These are phyloP conservation scores for Harmothoe impar DNA, from an alignment of 2,888 invertebrate species.

Conservation along the genomic window DNA sequence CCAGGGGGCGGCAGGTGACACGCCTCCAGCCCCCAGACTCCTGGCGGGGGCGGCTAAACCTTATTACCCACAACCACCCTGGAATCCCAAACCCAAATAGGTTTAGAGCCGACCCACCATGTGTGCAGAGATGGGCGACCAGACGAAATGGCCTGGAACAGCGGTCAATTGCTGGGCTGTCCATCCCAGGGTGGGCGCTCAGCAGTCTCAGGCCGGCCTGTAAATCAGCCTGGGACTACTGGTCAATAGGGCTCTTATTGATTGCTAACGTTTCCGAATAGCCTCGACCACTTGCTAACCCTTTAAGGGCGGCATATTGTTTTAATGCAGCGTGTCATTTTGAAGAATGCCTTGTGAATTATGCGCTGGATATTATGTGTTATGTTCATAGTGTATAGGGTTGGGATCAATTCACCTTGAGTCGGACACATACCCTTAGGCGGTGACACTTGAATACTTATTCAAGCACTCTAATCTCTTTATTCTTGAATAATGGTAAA, in stretches of 20 bases:
- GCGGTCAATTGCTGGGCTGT: neutral
- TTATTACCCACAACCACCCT: neutral
- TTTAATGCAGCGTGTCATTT: too few relatives aligned
- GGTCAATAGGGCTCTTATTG: neutral
- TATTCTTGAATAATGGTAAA: too few relatives aligned
- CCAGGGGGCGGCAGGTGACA: slow-evolving; percentile 41
- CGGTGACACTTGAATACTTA: too few relatives aligned
- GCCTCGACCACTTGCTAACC: too few relatives aligned
- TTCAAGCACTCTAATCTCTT: too few relatives aligned
- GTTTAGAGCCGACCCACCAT: neutral
- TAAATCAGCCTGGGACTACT: neutral
- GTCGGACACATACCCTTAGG: too few relatives aligned
- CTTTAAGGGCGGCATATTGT: too few relatives aligned
- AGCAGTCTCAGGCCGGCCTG: neutral
- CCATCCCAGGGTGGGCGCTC: neutral
- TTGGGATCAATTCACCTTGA: too few relatives aligned
- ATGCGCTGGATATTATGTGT: too few relatives aligned
- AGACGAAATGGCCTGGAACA: neutral
- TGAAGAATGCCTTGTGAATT: too few relatives aligned
- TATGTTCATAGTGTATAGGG: too few relatives aligned
- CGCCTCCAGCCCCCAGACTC: neutral
- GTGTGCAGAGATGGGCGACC: neutral
- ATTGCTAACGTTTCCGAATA: slow-evolving; percentile 3
- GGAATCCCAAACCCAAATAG: slow-evolving; percentile 1
- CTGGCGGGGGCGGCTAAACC: neutral